These are phyloP conservation scores for Ispidina picta DNA, from an alignment of 2,797 vertebrate species.

Conservation along the genomic window DNA sequence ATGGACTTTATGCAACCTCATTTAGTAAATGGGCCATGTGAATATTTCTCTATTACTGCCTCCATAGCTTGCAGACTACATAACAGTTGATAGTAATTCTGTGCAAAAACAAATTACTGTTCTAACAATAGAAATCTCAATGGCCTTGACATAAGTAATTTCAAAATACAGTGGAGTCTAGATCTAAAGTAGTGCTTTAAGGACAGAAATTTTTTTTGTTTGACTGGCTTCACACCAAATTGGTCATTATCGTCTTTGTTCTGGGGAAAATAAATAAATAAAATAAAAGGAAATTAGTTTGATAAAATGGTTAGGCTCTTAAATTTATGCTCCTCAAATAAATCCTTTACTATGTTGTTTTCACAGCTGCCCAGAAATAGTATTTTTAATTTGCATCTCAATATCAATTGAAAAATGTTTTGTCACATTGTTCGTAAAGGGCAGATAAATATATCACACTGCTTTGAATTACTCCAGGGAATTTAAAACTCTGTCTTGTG, in stretches of 20 bases:
- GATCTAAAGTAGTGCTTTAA: conserved; percentile 21
- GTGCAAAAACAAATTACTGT: conserved; percentile 56
- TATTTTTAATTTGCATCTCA: conserved; percentile 25
- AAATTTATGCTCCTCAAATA: conserved; percentile 10
- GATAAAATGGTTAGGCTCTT: not conserved
- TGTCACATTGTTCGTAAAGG: not conserved
- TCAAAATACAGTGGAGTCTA: conserved; percentile 16
- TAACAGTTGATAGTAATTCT: conserved; percentile 54
- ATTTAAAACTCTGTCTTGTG: not conserved
- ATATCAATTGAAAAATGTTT: conserved; percentile 25
- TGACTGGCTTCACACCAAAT: conserved; percentile 17
- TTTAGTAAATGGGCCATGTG: conserved; percentile 68
- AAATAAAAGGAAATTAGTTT: not conserved
- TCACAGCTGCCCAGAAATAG: not conserved
- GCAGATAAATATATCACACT: not conserved
- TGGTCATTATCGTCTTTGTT: not conserved
- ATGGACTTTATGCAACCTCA: conserved; percentile 72
- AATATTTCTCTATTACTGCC: conserved; percentile 65
- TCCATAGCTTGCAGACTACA: conserved; percentile 32
- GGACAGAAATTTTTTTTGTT: conserved; percentile 2
- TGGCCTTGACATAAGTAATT: conserved; percentile 52
- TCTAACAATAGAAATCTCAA: conserved; percentile 64
- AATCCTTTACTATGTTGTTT: not conserved
- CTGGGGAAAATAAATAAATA: not conserved
- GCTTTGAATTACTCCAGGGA: not conserved